These are phyloP conservation scores for Calycopis cecrops DNA, from an alignment of 1,140 invertebrate genomes.

Conservation along the genomic window DNA sequence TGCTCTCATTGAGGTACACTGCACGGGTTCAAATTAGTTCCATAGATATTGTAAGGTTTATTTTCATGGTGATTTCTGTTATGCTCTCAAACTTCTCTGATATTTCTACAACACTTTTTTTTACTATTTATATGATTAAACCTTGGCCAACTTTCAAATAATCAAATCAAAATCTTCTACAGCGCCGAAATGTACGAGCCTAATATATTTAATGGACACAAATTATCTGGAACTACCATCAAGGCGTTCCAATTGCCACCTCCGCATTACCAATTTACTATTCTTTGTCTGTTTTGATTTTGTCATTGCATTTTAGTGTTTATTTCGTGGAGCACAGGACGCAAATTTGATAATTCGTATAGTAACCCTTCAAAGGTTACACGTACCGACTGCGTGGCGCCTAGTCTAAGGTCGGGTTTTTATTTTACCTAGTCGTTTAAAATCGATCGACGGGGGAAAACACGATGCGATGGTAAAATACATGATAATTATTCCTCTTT, in stretches of 20 bases:
- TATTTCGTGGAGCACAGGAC: neutral
- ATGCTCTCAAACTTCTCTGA: no score
- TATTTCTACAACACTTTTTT: no score
- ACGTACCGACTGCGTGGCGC: constrained; percentile 33
- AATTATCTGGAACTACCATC: constrained; percentile 18
- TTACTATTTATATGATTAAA: neutral
- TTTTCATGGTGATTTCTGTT: no score
- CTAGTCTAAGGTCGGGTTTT: constrained; percentile 21
- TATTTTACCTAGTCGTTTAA: constrained; percentile 11
- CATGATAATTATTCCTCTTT: no score
- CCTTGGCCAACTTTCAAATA: constrained; percentile 1
- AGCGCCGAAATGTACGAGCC: constrained; percentile 1
- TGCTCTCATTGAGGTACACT: no score
- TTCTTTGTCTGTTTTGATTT: constrained; percentile 15
- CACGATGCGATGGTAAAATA: neutral
- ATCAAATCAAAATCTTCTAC: neutral
- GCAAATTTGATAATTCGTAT: neutral
- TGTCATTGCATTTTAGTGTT: neutral
- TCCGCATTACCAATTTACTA: constrained; percentile 26
- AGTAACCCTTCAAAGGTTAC: constrained; percentile 20
- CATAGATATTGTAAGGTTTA: no score
- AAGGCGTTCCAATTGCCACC: constrained; percentile 28
- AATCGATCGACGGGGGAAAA: constrained; percentile 18
- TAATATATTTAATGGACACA: constrained; percentile 5
- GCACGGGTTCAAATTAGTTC: no score